Evolutionary conservation across 2,113 vertebrate species (phyloP).

Genomic region (Dissostichus mawsoni): DNA sequence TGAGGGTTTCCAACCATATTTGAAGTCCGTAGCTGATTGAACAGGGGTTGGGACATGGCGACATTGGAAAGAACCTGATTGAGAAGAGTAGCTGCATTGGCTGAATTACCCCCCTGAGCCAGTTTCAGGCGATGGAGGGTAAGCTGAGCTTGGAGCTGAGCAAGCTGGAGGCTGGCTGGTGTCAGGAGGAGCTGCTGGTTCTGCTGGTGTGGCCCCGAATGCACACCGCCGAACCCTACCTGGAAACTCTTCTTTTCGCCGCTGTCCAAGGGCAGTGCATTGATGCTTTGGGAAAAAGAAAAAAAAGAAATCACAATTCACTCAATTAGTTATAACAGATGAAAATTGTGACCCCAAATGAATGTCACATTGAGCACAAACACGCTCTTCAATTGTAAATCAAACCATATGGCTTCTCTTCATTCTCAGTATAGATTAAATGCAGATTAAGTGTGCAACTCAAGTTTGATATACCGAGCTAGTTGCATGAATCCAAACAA

Average conservation of each 20-base stretch:
- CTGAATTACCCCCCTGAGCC: conserved; percentile 92
- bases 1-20: conserved; percentile 84
- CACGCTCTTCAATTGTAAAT: background rate
- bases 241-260: conserved; percentile 88
- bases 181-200: conserved; percentile 90
- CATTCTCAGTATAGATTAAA: background rate
- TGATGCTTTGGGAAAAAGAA: conserved; percentile 57
- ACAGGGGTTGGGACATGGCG: conserved; percentile 96
- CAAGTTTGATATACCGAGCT: background rate
- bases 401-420: background rate
- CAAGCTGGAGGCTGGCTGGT: conserved; percentile 93
- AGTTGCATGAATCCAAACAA: background rate
- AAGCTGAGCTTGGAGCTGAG: conserved; percentile 97
- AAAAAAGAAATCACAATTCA: conserved; percentile 14
- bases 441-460: background rate
- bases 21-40: conserved; percentile 92
- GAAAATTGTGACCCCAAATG: background rate
- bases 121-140: conserved; percentile 96
- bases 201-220: conserved; percentile 68
- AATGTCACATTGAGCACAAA: background rate
- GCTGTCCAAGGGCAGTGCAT: conserved; percentile 75
- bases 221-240: conserved; percentile 69
- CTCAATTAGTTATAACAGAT: background rate
- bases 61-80: conserved; percentile 98
- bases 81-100: conserved; percentile 90